Base-by-base conservation (phyloP, 2,888 invertebrate species). In the Chaitophorus viminalis region DNA sequence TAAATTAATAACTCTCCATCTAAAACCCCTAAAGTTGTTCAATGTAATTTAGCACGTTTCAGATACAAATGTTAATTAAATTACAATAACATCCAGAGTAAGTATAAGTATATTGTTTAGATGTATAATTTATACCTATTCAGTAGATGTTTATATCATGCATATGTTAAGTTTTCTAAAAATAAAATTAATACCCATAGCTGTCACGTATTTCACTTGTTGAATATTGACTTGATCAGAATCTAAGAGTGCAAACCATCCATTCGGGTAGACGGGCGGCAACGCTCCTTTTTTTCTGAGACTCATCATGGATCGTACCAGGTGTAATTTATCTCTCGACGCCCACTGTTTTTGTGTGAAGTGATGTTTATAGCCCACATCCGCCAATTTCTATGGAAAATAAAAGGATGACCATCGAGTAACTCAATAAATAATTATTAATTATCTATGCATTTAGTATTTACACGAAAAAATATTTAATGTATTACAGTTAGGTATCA, bases 261-360 rank as follows among this genome's bases (percentile, higher is more conserved):
- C 97, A 90, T 98, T 97, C 0, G 97, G 97, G 91, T 94, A 97
- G 0, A 96, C 95, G 0, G 97, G 97, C 0, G 97, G 97, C 4
- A 96, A 91, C 0, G 93, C 92, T 0, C 96, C 96, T 11, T 94
- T 91, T 88, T 93, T 93, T 14, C 95, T 92, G 0, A 93, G 90
- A 0, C 91, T 92, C 89, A 93, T 92, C 0, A 93, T 18, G 92
- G 91, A 39, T 83, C 88, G 84, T 83, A 81, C 60, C 75, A 89
- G 72, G 54, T 88, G 86, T 78, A 89, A 75, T 31, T 75, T 84
- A 85, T 89, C 77, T 65, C 82, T 79, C 31, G 89, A 88, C 17
- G 81, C 54, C 76, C 89, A 85, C 85, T 90, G 89, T 36, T 70
- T 89, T 46, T 89, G 89, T 0, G 72, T 88, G 91, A 91, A 75